A percentile compares a stretch with the other conserved stretches of the same genome.
These are phyloP conservation scores for Drosophila leonis DNA, from an alignment of 2,888 invertebrate species.

Conservation along the genomic window DNA sequence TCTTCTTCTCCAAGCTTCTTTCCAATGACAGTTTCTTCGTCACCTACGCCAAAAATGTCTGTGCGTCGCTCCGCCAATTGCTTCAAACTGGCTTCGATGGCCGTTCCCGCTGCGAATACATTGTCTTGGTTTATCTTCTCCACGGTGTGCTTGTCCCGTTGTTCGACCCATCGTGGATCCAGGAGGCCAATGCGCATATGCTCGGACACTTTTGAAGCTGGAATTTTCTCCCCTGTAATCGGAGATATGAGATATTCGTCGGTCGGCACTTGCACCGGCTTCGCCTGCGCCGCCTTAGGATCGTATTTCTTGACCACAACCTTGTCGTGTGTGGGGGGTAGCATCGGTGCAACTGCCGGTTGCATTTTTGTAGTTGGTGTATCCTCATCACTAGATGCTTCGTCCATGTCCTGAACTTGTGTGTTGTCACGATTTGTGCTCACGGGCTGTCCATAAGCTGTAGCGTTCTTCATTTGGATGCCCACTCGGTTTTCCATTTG, in stretches of 20 bases:
- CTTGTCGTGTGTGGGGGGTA: conserved; percentile 95
- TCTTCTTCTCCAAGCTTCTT: conserved; percentile 98
- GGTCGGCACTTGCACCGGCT: conserved; percentile 88
- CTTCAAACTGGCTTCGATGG: conserved; percentile 98
- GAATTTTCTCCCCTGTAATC: conserved; percentile 98
- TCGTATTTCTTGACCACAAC: conserved; percentile 99
- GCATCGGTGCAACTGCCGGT: conserved; percentile 87
- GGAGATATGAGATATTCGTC: conserved; percentile 98
- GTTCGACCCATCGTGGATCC: conserved; percentile 99
- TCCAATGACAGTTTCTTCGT: conserved; percentile 99
- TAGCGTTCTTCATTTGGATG: conserved; percentile 85
- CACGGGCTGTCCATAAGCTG: conserved; percentile 82
- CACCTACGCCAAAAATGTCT: conserved; percentile 99
- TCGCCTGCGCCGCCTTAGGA: conserved; percentile 91
- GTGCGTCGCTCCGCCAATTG: conserved; percentile 99
- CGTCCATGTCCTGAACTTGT: conserved; percentile 96
- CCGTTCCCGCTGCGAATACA: conserved; percentile 88
- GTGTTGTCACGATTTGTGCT: conserved; percentile 86
- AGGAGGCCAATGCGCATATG: conserved; percentile 98
- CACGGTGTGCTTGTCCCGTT: conserved; percentile 96
- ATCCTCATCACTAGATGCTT: conserved; percentile 92
- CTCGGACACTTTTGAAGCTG: conserved; percentile 98
- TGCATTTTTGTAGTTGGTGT: conserved; percentile 85
- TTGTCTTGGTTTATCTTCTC: conserved; percentile 96
- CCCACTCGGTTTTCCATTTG: conserved; percentile 89